Conservation (phyloP, 2,113 vertebrate species). For the Platichthys flesus region DNA sequence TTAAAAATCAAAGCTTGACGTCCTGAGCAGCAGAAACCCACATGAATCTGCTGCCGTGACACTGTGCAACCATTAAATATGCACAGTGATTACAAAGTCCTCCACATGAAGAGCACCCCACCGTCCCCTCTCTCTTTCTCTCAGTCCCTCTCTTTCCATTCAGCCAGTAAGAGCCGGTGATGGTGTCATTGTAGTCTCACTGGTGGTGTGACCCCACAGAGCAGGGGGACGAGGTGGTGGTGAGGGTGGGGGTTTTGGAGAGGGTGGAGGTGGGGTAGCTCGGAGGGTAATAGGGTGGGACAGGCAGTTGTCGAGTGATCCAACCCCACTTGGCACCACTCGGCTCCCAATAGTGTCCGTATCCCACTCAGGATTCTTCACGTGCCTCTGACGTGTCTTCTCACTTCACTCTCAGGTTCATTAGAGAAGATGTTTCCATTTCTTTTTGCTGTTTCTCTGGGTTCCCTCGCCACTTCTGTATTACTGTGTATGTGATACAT, state of each 20-base stretch:
- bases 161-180: slow-evolving; percentile 47
- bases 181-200: slow-evolving; percentile 70
- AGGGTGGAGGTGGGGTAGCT: slow-evolving; percentile 55
- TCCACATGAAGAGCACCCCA: slow-evolving; percentile 74
- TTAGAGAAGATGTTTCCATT: neutral
- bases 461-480: neutral
- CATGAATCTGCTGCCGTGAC: slow-evolving; percentile 45
- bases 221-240: slow-evolving; percentile 28
- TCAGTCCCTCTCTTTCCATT: slow-evolving; percentile 32
- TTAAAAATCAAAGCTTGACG: slow-evolving; percentile 28
- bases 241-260: slow-evolving; percentile 41
- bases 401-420: slow-evolving; percentile 22
- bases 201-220: slow-evolving; percentile 67
- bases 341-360: slow-evolving; percentile 50
- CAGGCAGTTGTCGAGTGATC: slow-evolving; percentile 74
- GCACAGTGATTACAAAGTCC: slow-evolving; percentile 73
- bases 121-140: slow-evolving; percentile 32
- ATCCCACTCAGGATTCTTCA: slow-evolving; percentile 47
- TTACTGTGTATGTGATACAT: neutral
- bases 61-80: slow-evolving; percentile 69
- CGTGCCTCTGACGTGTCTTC: slow-evolving; percentile 26
- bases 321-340: slow-evolving; percentile 81
- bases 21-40: slow-evolving; percentile 29
- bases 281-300: slow-evolving; percentile 77
- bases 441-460: neutral